These are phyloP conservation scores for Acipenser ruthenus DNA, from an alignment of 2,797 vertebrate genomes.

Conservation along the genomic window DNA sequence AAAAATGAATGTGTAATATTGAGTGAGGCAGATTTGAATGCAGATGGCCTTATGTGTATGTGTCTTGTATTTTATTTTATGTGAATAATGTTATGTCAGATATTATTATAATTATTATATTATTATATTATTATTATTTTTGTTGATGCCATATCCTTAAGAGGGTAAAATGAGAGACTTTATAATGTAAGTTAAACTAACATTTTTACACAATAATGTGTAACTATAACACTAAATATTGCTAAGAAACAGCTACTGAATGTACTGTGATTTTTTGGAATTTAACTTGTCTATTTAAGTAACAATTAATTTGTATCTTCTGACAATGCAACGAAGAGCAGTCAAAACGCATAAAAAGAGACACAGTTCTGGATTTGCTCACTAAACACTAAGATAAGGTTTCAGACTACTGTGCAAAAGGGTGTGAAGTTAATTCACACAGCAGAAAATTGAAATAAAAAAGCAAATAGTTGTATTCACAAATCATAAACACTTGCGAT, in stretches of 20 bases:
- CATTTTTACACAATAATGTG: conserved; percentile 67
- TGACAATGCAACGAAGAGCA: conserved; percentile 68
- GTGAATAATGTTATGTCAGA: conserved; percentile 77
- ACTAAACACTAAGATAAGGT: conserved; percentile 30
- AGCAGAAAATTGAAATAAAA: conserved; percentile 35
- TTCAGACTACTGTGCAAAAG: conserved; percentile 31
- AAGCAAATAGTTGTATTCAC: conserved; percentile 43
- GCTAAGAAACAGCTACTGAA: conserved; percentile 65
- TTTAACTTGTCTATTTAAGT: conserved; percentile 51
- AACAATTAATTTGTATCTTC: conserved; percentile 74
- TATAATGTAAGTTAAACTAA: conserved; percentile 62
- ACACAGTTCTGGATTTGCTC: conserved; percentile 53
- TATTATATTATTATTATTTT: conserved; percentile 41
- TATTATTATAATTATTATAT: conserved; percentile 45
- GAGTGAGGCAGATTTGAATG: conserved; percentile 78
- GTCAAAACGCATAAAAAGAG: conserved; percentile 69
- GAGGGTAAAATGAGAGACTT: conserved; percentile 56
- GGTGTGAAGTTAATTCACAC: conserved; percentile 34
- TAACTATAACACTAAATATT: conserved; percentile 57
- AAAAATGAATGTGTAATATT: conserved; percentile 87
- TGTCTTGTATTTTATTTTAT: conserved; percentile 87
- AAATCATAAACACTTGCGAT: conserved; percentile 54
- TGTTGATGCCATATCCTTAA: conserved; percentile 65
- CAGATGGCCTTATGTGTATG: conserved; percentile 87
- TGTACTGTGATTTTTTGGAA: conserved; percentile 76